phyloP scores from a whole-genome alignment of 2,888 invertebrate species.

The Tachystola acroxantha region DNA sequence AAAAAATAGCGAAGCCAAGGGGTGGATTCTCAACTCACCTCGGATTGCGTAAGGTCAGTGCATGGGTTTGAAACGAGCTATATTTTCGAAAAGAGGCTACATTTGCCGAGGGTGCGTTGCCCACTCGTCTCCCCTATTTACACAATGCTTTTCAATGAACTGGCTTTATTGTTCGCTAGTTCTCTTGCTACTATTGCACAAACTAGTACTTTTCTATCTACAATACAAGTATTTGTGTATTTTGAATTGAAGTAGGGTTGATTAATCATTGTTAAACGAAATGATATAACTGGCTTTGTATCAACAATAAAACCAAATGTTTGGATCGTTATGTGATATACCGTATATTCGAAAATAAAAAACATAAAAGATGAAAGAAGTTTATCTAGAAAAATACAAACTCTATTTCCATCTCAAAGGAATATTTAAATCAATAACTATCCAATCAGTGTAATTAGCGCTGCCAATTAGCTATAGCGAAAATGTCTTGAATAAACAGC shows the following conservation, averaged over 20 bases:
- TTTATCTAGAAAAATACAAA: too few species aligned
- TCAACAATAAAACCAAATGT: too few species aligned
- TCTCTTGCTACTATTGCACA: slow-evolving; percentile 15
- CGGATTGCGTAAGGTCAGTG: slow-evolving; percentile 48
- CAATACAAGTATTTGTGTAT: background rate
- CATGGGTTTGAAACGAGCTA: slow-evolving; percentile 32
- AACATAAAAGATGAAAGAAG: too few species aligned
- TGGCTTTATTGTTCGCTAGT: slow-evolving; percentile 48
- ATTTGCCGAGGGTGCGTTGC: slow-evolving; percentile 43
- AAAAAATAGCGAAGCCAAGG: slow-evolving; percentile 1
- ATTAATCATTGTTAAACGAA: too few species aligned
- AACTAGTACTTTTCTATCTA: background rate
- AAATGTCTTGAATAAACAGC: slow-evolving; percentile 4
- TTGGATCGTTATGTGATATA: too few species aligned
- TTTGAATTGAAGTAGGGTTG: slow-evolving; percentile 30
- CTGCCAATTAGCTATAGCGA: slow-evolving; percentile 17
- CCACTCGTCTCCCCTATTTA: slow-evolving; percentile 55
- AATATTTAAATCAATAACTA: too few species aligned
- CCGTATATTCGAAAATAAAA: too few species aligned
- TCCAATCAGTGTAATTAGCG: too few species aligned
- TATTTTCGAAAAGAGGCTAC: slow-evolving; percentile 51
- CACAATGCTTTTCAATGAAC: slow-evolving; percentile 65
- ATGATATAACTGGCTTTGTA: too few species aligned
- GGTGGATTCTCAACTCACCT: slow-evolving; percentile 1
- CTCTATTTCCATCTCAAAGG: too few species aligned